Base-by-base conservation (phyloP, 2,797 vertebrate species). In the Ambastaia sidthimunki region DNA sequence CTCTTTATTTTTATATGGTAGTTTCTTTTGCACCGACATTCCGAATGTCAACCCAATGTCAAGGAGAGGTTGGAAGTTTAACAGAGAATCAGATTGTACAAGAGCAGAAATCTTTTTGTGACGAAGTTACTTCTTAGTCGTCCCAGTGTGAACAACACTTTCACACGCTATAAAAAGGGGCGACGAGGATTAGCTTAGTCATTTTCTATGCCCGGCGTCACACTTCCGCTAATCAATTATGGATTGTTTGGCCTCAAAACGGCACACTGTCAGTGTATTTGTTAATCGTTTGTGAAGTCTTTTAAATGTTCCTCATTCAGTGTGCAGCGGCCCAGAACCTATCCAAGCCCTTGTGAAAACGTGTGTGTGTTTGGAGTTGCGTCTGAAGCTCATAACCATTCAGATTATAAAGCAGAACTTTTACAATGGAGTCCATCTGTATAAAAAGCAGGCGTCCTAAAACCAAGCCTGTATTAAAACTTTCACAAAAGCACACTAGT, bases 191-290 rank as follows among this genome's bases (percentile, higher is more conserved):
- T 94, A 93, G 91, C 90, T 93, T 92, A 92, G 92, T 93, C 91
- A 92, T 93, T 92, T 86, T 89, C 86, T 87, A 85, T 88, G 88
- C 89, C 89, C 91, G 91, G 37, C 37, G 37, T 92, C 91, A 90
- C 88, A 89, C 89, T 89, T 85, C 82, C 84, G 88, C 88, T 91
- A 94, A 94, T 94, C 93, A 93, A 93, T 94, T 94, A 92, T 88
- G 85, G 89, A 85, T 87, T 90, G 90, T 91, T 89, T 87, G 89
- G 89, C 87, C 81, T 88, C 81, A 90, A 88, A 92, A 90, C 81
- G 89, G 89, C 78, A 91, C 90, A 89, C 90, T 71, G 82, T 83
- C 90, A 80, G 83, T 85, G 86, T 88, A 90, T 92, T 93, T 91
- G 90, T 90, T 93, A 90, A 92, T 92, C 90, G 89, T 88, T 91